Conservation (phyloP, 2,113 vertebrate species). For the Monopterus albus region DNA sequence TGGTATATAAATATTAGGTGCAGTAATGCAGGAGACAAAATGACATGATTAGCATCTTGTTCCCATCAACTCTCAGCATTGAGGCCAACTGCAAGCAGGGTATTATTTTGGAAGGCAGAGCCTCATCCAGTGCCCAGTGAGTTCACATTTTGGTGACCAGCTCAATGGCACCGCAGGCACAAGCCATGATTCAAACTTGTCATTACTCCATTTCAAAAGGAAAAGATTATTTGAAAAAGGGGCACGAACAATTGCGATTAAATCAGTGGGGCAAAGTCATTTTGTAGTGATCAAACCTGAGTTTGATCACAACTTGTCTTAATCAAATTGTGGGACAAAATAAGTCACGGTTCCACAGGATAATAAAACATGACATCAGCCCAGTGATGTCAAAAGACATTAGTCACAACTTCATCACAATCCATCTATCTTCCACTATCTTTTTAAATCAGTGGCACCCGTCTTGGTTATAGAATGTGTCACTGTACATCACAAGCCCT, state of each 20-base stretch:
- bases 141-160: slow-evolving; percentile 57
- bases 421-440: slow-evolving; percentile 51
- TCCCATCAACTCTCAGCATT: slow-evolving; percentile 49
- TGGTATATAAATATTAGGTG: slow-evolving; percentile 36
- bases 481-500: too few species aligned
- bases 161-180: slow-evolving; percentile 69
- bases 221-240: slow-evolving; percentile 5
- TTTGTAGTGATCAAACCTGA: slow-evolving; percentile 32
- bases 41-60: slow-evolving; percentile 55
- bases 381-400: slow-evolving; percentile 67
- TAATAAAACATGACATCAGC: slow-evolving; percentile 71
- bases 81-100: slow-evolving; percentile 52
- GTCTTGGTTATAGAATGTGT: not conserved
- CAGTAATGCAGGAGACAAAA: slow-evolving; percentile 51
- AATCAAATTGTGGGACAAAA: slow-evolving; percentile 39
- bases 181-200: slow-evolving; percentile 49
- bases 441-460: slow-evolving; percentile 65
- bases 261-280: slow-evolving; percentile 18
- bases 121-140: slow-evolving; percentile 51
- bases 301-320: slow-evolving; percentile 44
- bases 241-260: slow-evolving; percentile 7
- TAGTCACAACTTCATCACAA: slow-evolving; percentile 70
- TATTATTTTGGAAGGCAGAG: slow-evolving; percentile 59
- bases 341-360: slow-evolving; percentile 17
- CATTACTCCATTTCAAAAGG: slow-evolving; percentile 33